Percentiles rank a stretch among this genome's conserved stretches.
These are phyloP conservation scores for Psix sp. DNA, from an alignment of 1,140 invertebrate genomes.

Conservation along the genomic window DNA sequence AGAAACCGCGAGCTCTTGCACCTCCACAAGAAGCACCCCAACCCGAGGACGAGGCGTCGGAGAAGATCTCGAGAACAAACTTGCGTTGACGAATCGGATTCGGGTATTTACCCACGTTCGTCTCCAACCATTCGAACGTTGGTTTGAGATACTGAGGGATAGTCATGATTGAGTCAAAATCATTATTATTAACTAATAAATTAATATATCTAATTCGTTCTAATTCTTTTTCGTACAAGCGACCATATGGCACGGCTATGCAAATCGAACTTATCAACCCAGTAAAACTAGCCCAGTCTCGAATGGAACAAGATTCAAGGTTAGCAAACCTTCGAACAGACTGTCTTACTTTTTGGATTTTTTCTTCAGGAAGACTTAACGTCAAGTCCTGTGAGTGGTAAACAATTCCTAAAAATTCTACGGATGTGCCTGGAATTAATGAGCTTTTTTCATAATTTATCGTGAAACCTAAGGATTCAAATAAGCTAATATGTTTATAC, in stretches of 20 bases:
- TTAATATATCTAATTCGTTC: constrained; percentile 1
- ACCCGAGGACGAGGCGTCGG: constrained; percentile 37
- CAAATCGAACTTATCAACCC: not conserved
- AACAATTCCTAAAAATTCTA: constrained; percentile 7
- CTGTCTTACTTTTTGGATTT: not conserved
- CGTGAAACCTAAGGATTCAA: no score
- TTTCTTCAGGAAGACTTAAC: constrained; percentile 1
- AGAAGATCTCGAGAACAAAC: constrained; percentile 32
- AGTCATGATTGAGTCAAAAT: not conserved
- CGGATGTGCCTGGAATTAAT: no score
- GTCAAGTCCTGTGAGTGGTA: constrained; percentile 3
- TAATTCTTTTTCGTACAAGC: not conserved
- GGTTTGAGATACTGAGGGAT: not conserved
- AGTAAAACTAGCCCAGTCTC: not conserved
- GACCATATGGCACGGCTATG: not conserved
- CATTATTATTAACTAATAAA: not conserved
- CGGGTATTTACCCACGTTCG: constrained; percentile 33
- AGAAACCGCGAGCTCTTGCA: constrained; percentile 26
- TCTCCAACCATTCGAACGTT: constrained; percentile 59
- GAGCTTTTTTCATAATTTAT: no score
- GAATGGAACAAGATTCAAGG: not conserved
- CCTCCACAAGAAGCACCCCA: constrained; percentile 29
- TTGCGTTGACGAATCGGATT: constrained; percentile 38
- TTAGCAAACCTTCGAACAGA: not conserved
- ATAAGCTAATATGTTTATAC: no score